phyloP scores from a whole-genome alignment of 1,140 invertebrate species.

The Cyphomyrmex costatus region DNA sequence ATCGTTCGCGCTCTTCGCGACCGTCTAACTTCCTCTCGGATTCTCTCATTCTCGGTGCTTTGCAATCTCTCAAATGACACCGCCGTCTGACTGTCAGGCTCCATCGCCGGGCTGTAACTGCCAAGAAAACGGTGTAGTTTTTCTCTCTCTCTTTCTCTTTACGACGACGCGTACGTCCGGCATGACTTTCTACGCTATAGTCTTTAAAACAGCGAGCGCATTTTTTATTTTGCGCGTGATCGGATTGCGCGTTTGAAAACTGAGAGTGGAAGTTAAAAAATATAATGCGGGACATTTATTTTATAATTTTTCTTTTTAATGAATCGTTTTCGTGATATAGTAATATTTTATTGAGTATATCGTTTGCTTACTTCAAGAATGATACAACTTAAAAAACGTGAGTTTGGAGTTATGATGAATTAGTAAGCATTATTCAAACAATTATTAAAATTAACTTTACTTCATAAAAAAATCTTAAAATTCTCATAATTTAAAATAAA shows the following conservation, averaged over 20 bases:
- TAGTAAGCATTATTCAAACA: no score
- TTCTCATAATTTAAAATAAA: no score
- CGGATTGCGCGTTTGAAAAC: background rate
- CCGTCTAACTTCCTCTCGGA: constrained; percentile 33
- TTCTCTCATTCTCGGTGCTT: constrained; percentile 27
- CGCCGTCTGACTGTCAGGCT: constrained; percentile 66
- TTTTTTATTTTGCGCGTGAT: constrained; percentile 42
- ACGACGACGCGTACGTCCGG: constrained; percentile 55
- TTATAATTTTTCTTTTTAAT: background rate
- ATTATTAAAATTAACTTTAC: no score
- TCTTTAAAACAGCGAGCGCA: constrained; percentile 37
- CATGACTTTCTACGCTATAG: constrained; percentile 37
- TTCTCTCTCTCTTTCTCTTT: constrained; percentile 7
- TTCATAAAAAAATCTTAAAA: no score
- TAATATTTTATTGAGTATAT: no score
- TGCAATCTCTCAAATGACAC: constrained; percentile 69
- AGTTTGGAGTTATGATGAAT: no score
- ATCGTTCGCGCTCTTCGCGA: constrained; percentile 42
- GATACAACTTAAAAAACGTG: no score
- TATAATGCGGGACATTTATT: constrained; percentile 13
- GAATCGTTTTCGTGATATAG: background rate
- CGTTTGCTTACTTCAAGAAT: no score
- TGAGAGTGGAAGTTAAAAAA: constrained; percentile 8
- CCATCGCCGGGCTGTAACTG: constrained; percentile 64
- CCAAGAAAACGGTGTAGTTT: constrained; percentile 37